These are phyloP conservation scores for Urocitellus parryii DNA, from an alignment of 2,113 vertebrate genomes.

Conservation along the genomic window DNA sequence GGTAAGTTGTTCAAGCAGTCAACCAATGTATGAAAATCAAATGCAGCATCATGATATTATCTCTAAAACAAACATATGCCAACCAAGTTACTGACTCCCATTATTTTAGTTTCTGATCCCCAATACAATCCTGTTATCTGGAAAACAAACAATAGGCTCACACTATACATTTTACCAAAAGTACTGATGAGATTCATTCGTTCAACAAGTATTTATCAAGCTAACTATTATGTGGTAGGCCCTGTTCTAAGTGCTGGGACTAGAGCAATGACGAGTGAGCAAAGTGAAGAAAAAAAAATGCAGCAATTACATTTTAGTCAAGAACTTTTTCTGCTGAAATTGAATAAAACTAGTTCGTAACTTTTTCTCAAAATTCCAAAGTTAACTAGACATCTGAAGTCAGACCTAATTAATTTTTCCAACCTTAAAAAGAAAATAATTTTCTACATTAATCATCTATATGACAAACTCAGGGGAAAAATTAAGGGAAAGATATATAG, in stretches of 20 bases:
- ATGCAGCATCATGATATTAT: neutral
- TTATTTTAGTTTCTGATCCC: neutral
- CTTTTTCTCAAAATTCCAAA: slow-evolving; percentile 40
- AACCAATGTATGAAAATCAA: slow-evolving; percentile 1
- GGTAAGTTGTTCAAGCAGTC: neutral
- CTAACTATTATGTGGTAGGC: neutral
- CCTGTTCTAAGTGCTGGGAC: neutral
- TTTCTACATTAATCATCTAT: neutral
- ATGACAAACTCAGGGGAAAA: slow-evolving; percentile 15
- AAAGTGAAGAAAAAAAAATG: too few relatives aligned
- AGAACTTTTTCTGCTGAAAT: neutral
- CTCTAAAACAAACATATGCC: neutral
- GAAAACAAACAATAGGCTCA: neutral
- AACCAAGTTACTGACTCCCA: neutral
- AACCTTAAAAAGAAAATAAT: slow-evolving; percentile 17
- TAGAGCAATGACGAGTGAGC: neutral
- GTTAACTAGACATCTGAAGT: slow-evolving; percentile 5
- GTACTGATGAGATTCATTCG: neutral
- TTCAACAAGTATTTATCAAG: neutral
- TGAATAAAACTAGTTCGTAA: neutral
- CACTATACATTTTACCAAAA: neutral
- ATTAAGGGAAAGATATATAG: neutral
- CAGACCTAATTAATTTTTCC: neutral
- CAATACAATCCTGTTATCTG: neutral
- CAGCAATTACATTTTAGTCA: neutral